phyloP scores from a whole-genome alignment of 2,797 vertebrate species.

The Chelon labrosus region DNA sequence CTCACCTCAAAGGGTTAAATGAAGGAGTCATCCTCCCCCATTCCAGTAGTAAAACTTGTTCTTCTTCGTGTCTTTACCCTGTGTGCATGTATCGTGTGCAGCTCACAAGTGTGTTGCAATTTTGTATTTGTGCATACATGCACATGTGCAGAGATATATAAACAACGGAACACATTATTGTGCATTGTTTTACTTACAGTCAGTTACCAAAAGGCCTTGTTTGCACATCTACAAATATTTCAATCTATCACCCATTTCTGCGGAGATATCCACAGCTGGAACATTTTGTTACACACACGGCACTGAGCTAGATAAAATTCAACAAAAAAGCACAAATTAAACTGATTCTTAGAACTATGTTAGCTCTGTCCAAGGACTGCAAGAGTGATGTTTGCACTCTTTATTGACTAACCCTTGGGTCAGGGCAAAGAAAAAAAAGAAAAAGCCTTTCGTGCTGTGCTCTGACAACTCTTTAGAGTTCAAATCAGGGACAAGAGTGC shows the following conservation, averaged over 20 bases:
- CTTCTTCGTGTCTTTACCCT: conserved; percentile 76
- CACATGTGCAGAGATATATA: conserved; percentile 56
- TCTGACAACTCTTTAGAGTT: conserved; percentile 61
- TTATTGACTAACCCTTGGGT: conserved; percentile 62
- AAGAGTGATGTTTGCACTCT: conserved; percentile 71
- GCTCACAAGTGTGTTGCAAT: conserved; percentile 73
- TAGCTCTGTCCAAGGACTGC: conserved; percentile 54
- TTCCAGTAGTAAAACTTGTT: conserved; percentile 86
- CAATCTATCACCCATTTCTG: conserved; percentile 6
- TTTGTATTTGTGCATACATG: conserved; percentile 48
- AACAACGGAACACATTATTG: conserved; percentile 33
- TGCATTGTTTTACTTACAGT: conserved; percentile 20
- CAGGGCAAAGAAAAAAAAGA: conserved; percentile 41
- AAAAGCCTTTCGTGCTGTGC: conserved; percentile 21
- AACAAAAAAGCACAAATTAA: conserved; percentile 44
- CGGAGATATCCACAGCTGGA: neutral
- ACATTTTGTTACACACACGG: neutral
- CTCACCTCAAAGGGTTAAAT: conserved; percentile 79
- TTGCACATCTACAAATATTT: no score
- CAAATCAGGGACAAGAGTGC: conserved; percentile 55
- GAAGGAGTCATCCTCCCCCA: conserved; percentile 79
- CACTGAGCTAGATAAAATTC: conserved; percentile 14
- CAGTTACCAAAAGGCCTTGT: neutral
- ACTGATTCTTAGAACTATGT: conserved; percentile 52
- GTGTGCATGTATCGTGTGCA: conserved; percentile 60